These are phyloP conservation scores for Olivierus martensii DNA, from an alignment of 1,140 invertebrate genomes.

Conservation along the genomic window DNA sequence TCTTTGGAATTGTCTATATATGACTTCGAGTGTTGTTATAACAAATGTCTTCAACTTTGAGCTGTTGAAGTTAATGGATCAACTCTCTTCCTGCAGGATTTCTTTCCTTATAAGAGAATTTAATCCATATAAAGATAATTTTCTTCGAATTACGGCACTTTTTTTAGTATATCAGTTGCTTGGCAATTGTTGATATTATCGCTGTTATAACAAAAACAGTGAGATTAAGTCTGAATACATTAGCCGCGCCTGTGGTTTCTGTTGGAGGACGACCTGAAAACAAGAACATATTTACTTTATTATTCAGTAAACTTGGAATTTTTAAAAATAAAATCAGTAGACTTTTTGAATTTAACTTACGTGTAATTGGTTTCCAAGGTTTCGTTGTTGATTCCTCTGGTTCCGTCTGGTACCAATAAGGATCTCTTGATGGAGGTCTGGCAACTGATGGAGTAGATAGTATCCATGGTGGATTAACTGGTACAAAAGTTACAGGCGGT, in stretches of 20 bases:
- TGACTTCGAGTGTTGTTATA: too few relatives aligned
- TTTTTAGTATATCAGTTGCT: too few relatives aligned
- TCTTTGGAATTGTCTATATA: too few relatives aligned
- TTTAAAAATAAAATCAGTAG: not conserved
- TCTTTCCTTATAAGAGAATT: too few relatives aligned
- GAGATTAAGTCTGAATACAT: too few relatives aligned
- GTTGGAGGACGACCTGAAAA: conserved; percentile 8
- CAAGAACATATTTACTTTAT: not conserved
- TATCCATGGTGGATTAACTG: conserved; percentile 15
- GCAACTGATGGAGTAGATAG: conserved; percentile 2
- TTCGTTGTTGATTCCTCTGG: conserved; percentile 13
- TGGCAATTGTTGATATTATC: too few relatives aligned
- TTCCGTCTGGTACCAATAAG: conserved; percentile 15
- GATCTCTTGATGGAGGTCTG: conserved; percentile 4
- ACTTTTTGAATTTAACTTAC: conserved; percentile 2
- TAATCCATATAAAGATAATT: too few relatives aligned
- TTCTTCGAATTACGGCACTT: too few relatives aligned
- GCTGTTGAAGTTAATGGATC: too few relatives aligned
- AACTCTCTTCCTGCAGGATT: too few relatives aligned
- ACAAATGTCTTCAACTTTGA: too few relatives aligned
- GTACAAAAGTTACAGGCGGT: conserved; percentile 15
- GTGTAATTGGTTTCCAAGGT: conserved; percentile 14
- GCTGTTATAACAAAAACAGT: too few relatives aligned
- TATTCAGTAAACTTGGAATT: not conserved
- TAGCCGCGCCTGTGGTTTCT: not conserved